Percentiles rank a stretch among this genome's conserved stretches.
Conservation (phyloP, 2,113 vertebrate species). For the Callionymus lyra region DNA sequence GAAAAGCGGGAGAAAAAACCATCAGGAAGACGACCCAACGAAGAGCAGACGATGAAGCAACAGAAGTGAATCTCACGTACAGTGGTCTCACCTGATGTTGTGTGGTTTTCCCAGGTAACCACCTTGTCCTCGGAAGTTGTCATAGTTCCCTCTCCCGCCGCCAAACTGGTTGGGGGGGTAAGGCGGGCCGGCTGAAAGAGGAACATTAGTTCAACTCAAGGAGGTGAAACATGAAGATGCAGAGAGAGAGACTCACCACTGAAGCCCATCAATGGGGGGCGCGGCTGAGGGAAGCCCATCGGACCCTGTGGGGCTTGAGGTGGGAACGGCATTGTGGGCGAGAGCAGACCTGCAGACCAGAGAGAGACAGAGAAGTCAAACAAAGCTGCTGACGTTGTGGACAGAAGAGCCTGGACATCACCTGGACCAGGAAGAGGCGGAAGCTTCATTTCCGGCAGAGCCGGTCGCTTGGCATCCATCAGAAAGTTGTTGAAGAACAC, state of each 20-base stretch:
- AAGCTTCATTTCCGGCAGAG: slow-evolving; percentile 80
- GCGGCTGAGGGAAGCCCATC: slow-evolving; percentile 81
- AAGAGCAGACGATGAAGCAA: background rate
- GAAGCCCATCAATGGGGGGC: slow-evolving; percentile 82
- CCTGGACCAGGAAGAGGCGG: slow-evolving; percentile 75
- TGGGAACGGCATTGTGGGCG: slow-evolving; percentile 76
- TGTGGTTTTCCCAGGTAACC: slow-evolving; percentile 81
- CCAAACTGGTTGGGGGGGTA: slow-evolving; percentile 83
- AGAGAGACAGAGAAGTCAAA: background rate
- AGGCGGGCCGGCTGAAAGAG: slow-evolving; percentile 65
- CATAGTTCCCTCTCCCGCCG: slow-evolving; percentile 78
- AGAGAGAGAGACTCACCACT: slow-evolving; percentile 58
- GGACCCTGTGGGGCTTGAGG: slow-evolving; percentile 80
- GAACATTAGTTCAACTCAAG: background rate
- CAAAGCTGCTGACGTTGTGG: background rate
- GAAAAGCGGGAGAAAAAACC: background rate
- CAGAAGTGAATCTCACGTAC: slow-evolving; percentile 22
- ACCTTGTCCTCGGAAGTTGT: slow-evolving; percentile 82
- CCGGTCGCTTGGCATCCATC: slow-evolving; percentile 82
- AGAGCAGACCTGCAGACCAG: slow-evolving; percentile 41
- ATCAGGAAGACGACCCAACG: background rate
- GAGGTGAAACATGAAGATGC: background rate
- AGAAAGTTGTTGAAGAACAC: slow-evolving; percentile 87
- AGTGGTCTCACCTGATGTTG: slow-evolving; percentile 75
- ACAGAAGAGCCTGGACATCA: slow-evolving; percentile 22